Conservation (phyloP, 2,888 invertebrate genomes). For the Ferrisia virgata region DNA sequence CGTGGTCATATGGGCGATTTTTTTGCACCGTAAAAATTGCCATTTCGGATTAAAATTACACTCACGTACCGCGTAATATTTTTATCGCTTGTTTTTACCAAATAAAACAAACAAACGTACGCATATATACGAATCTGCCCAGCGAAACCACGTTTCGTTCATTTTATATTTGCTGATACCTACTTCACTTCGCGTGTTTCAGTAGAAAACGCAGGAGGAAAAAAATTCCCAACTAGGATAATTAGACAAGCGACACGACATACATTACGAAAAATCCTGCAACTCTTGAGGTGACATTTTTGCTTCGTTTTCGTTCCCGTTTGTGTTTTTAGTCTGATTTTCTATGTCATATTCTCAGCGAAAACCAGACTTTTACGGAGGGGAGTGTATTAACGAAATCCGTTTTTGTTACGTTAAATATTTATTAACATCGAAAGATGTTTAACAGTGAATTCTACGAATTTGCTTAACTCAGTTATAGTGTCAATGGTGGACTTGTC, state of each 20-base stretch:
- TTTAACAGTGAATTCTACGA: too few relatives aligned
- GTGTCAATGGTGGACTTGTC: too few relatives aligned
- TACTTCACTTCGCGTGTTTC: too few relatives aligned
- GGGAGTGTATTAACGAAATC: too few relatives aligned
- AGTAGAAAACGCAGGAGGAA: neutral
- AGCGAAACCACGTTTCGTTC: neutral
- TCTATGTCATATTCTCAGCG: too few relatives aligned
- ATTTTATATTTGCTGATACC: neutral
- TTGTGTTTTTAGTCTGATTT: neutral
- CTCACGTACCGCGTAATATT: conserved; percentile 15
- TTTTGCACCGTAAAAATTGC: neutral
- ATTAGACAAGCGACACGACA: neutral
- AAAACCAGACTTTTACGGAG: too few relatives aligned
- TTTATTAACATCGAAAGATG: too few relatives aligned
- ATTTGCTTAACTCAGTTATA: too few relatives aligned
- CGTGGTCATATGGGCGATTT: neutral
- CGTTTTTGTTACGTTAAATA: too few relatives aligned
- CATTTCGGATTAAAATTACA: neutral
- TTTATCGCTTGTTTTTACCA: conserved; percentile 21
- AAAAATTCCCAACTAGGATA: neutral
- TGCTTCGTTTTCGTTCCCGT: neutral
- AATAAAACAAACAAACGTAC: neutral
- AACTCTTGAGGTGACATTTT: neutral
- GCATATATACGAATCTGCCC: too few relatives aligned
- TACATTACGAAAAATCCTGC: neutral